Percentiles rank a stretch among this genome's conserved stretches.
These are phyloP conservation scores for Hecatera dysodea DNA, from an alignment of 2,888 invertebrate genomes.

Conservation along the genomic window DNA sequence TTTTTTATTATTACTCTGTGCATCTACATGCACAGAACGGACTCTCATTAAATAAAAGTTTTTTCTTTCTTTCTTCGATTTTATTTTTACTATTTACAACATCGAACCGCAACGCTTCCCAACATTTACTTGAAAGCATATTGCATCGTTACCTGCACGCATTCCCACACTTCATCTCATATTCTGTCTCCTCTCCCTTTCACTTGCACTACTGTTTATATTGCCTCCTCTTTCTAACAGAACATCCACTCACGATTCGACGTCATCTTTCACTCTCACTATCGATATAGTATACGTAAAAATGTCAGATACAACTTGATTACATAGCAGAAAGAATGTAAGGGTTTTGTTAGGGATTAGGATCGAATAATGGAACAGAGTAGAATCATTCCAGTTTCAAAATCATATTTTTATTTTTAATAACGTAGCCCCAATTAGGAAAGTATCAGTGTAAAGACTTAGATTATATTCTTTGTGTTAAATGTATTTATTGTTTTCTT, in stretches of 20 bases:
- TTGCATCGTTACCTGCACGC: conserved; percentile 85
- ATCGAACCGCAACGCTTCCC: conserved; percentile 64
- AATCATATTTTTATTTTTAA: too few species aligned
- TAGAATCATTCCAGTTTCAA: too few species aligned
- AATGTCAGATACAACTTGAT: conserved; percentile 66
- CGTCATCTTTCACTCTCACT: conserved; percentile 90
- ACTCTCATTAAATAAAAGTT: too few species aligned
- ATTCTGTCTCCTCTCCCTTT: conserved; percentile 68
- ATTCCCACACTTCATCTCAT: conserved; percentile 84
- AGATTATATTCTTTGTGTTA: too few species aligned
- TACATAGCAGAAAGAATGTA: background rate
- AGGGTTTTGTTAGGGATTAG: too few species aligned
- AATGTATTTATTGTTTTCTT: too few species aligned
- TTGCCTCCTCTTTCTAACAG: conserved; percentile 66
- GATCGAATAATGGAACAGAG: too few species aligned
- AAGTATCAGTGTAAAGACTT: too few species aligned
- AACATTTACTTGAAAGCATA: conserved; percentile 70
- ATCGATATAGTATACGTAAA: conserved; percentile 78
- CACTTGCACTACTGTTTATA: conserved; percentile 56
- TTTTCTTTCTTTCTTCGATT: too few species aligned
- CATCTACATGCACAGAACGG: too few species aligned
- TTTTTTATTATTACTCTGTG: too few species aligned
- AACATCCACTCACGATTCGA: conserved; percentile 78
- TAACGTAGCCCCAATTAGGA: too few species aligned
- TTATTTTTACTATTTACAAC: background rate